Percentiles rank a stretch among this genome's conserved stretches.
Conservation (phyloP, 2,888 invertebrate species). For the Ametastegia equiseti region DNA sequence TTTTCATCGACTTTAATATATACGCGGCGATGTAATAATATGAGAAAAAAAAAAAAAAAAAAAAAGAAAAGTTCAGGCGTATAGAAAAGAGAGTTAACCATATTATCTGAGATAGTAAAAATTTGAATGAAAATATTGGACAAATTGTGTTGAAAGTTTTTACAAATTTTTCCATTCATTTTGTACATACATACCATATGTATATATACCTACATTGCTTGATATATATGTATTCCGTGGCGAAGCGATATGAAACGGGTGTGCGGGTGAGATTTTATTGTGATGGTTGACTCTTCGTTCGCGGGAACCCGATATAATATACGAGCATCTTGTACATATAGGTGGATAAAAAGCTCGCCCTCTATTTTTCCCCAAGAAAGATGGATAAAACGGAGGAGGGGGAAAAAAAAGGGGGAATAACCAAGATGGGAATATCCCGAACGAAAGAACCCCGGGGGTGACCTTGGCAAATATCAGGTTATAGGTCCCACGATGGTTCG, state of each 20-base stretch:
- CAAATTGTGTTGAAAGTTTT: too few species aligned
- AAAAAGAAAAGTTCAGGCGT: too few species aligned
- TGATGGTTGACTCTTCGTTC: conserved; percentile 33
- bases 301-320: conserved; percentile 31
- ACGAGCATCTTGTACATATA: conserved; percentile 28
- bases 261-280: conserved; percentile 8
- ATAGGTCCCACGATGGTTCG: conserved; percentile 40
- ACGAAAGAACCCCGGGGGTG: not conserved
- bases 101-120: too few species aligned
- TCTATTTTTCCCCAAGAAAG: not conserved
- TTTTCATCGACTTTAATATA: too few species aligned
- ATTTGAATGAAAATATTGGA: too few species aligned
- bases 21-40: too few species aligned
- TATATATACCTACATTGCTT: not conserved
- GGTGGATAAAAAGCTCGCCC: conserved; percentile 9
- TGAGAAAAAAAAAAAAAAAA: too few species aligned
- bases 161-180: too few species aligned
- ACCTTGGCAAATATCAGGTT: conserved; percentile 45
- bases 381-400: not conserved
- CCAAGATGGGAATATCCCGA: too few species aligned
- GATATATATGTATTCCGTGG: not conserved
- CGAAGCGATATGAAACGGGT: not conserved
- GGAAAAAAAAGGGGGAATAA: not conserved
- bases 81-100: too few species aligned
- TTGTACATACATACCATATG: not conserved